Conservation (phyloP, 1,140 invertebrate species). For the Platyscapa corneri region DNA sequence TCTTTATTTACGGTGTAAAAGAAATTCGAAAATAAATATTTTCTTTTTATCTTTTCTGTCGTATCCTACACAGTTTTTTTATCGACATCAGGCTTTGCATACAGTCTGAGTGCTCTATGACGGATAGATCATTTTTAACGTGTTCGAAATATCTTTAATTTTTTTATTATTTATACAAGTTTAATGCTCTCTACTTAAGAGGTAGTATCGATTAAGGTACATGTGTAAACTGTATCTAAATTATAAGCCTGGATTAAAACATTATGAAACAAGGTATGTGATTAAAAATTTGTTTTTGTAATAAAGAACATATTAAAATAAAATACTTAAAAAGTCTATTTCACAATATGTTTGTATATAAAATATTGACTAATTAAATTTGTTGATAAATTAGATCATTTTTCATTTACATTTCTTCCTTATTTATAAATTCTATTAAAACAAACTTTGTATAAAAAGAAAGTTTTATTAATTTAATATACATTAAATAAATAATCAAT, state of each 20-base stretch:
- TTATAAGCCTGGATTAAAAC: slow-evolving; percentile 25
- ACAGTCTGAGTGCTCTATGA: slow-evolving; percentile 17
- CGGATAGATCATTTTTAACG: slow-evolving; percentile 38
- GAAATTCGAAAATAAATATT: slow-evolving; percentile 47
- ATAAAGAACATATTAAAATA: slow-evolving; percentile 26
- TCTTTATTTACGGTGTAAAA: slow-evolving; percentile 37
- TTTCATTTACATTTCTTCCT: slow-evolving; percentile 21
- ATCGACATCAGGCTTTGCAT: slow-evolving; percentile 14
- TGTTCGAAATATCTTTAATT: slow-evolving; percentile 38
- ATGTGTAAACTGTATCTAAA: slow-evolving; percentile 56
- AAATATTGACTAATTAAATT: slow-evolving; percentile 49
- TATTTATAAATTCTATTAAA: slow-evolving; percentile 30
- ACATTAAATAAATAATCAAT: slow-evolving; percentile 23
- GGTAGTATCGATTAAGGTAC: slow-evolving; percentile 63
- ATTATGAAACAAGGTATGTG: slow-evolving; percentile 13
- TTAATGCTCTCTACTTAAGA: slow-evolving; percentile 53
- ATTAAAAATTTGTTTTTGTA: not conserved
- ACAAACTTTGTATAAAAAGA: slow-evolving; percentile 40
- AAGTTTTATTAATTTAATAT: slow-evolving; percentile 36
- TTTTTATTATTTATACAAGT: slow-evolving; percentile 32
- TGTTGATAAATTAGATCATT: slow-evolving; percentile 46
- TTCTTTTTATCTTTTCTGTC: slow-evolving; percentile 36
- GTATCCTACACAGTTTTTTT: slow-evolving; percentile 20
- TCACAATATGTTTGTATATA: slow-evolving; percentile 1
- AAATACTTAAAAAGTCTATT: slow-evolving; percentile 4